Evolutionary conservation across 2,888 invertebrate genomes (phyloP), one percentile per base, ranked within the genome.

Genomic region (Thysanoteuthis rhombus): DNA sequence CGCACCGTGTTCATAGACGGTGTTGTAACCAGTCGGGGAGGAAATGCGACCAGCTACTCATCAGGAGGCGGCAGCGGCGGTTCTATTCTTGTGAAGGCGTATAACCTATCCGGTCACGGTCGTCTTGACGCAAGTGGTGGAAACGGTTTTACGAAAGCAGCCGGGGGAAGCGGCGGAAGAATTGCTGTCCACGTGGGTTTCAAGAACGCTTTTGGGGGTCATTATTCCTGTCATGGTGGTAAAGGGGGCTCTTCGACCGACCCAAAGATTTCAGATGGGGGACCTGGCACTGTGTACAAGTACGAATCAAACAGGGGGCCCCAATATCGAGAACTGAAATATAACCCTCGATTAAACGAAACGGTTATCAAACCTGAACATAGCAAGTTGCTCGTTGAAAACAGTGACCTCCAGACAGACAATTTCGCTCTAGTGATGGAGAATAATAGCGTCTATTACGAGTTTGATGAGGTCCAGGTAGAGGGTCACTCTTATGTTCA

Each of bases 401-500:
- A 96, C 94, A 93, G 90, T 25, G 92, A 94, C 45, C 94, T 95
- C 10, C 47, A 47, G n/a, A 96, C 96, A 38, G 93, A 94, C 75
- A 95, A 96, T 91, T 96, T 96, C 32, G 95, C 95, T 39, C 92
- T 96, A 47, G 95, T 96, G n/a, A 95, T 96, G 96, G 95, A 96
- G 93, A 94, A 94, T 52, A 92, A 94, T 58, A 95, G 94, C 52
- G 92, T 94, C 22, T 95, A 94, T 93, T 96, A 95, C 94, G 95
- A 95, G 92, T 95, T 96, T 95, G 95, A 96, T 93, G 96, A 96
- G 92, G 94, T 95, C 1, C 95, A 96, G 90, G 95, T 96, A 28
- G 95, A 95, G 42, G 96, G 95, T 0, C 94, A 95, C 94, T 94
- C 95, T 36, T 96, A 96, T 94, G 95, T 96, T 0, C 96, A 96